Base-by-base conservation (phyloP, 2,113 vertebrate genomes). In the Muntiacus muntjak region DNA sequence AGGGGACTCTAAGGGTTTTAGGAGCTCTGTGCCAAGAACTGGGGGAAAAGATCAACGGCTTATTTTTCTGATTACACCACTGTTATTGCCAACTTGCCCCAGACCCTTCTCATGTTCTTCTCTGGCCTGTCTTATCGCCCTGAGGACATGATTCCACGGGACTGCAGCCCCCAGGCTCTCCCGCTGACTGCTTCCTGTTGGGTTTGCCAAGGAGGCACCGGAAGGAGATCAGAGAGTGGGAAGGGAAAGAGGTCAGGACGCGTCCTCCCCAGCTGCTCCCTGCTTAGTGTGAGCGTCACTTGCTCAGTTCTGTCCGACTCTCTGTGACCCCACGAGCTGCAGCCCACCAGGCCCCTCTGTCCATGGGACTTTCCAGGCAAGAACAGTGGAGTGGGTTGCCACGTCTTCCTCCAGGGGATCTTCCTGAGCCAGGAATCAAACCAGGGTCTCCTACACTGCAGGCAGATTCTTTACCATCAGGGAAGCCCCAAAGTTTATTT, bases 301-400 rank as follows among this genome's bases (percentile, higher is more conserved):
- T 4, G 33, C 33, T 67, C 64, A 67, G 64, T 21, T 17, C n/a
- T 36, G 64, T 21, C 64, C 9, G 16, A 11, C 4, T 36, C n/a
- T 67, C 10, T 36, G 64, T 0, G 0, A 21, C 9, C 10, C 64
- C 64, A 33, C 1, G 30, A 6, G 16, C 14, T 33, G 62, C 17
- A 4, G 62, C 62, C 60, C 60, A 8, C 30, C 30, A 64, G 60
- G 30, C 60, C 5, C 64, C 33, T 36, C 67, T 11, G 64, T 71
- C n/a, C n/a, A 21, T 36, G 64, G n/a, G 64, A 11, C 9, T 36
- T 21, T 21, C 64, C 64, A 67, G 64, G 64, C n/a, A 71, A 36
- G n/a, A 71, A 36, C 17, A 71, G 9, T 71, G 64, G 64, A 36
- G 17, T 5, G n/a, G 67, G n/a, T 40, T 23, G n/a, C 19, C n/a